Base-by-base conservation (phyloP, 2,113 vertebrate species). In the Gambusia affinis region DNA sequence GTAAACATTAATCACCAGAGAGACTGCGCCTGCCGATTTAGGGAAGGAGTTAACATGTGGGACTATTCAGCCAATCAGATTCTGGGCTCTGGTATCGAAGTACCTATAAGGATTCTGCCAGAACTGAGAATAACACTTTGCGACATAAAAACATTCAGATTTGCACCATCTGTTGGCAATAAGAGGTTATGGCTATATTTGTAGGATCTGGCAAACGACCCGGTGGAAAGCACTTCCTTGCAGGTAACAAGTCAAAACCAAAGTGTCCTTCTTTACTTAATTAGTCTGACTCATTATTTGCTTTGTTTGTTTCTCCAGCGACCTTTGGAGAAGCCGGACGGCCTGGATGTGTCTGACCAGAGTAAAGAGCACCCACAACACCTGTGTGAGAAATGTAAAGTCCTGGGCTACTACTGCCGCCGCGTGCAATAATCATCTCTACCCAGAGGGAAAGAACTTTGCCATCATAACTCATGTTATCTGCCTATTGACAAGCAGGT, bases 301-400 rank as follows among this genome's bases (percentile, higher is more conserved):
- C 24, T 79, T 60, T 75, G 72, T 80, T 83, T 80, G 35, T 82
- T 5, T 71, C 79, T 70, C 12, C 94, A 99, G 98, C 96, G 98
- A 86, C 98, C 98, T 85, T 92, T 99, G 92, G 98, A 99, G 92
- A 99, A 99, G 87, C 98, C 98, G 0, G 98, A 99, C 0, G 98
- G 98, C 85, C 95, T 99, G 93, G 98, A 99, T 11, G 98, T 99
- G 67, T 99, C 98, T 0, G 98, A 99, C 93, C 98, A 99, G 96
- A 99, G 98, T 88, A 99, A 99, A 92, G 98, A 99, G 87, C 98
- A 99, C 84, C 98, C 98, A 0, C 98, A 99, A 88, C 98, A 99
- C 83, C 95, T 99, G 87, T 99, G 98, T 12, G 98, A 99, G 92
- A 99, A 99, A 90, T 99, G 98, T 91, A 99, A 99, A 94, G 98